Conservation (phyloP, 2,113 vertebrate species). For the Podarcis cretensis region DNA sequence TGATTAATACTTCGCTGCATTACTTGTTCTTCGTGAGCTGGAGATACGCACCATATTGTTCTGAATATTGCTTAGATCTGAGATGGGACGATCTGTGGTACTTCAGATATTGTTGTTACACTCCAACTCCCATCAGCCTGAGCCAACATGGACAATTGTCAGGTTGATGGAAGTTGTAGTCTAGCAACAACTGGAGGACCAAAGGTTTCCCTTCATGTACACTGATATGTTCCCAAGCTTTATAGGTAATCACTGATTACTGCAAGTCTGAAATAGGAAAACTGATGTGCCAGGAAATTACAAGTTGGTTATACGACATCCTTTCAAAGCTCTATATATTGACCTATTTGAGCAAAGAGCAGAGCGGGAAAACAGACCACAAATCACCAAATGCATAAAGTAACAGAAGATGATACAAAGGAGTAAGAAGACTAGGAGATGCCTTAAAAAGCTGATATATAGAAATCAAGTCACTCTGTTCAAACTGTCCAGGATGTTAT, state of each 20-base stretch:
- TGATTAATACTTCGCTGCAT: background rate
- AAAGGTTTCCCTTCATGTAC: background rate
- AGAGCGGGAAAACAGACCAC: background rate
- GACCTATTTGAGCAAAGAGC: background rate
- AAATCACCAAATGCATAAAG: background rate
- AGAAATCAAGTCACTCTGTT: background rate
- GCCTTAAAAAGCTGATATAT: background rate
- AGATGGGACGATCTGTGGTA: background rate
- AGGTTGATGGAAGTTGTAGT: background rate
- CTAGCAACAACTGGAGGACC: background rate
- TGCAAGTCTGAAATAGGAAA: background rate
- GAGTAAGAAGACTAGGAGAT: background rate
- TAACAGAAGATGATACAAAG: background rate
- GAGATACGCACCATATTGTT: background rate
- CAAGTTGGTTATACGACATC: background rate
- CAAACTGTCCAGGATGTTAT: background rate
- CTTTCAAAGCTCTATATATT: background rate
- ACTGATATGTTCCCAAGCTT: background rate
- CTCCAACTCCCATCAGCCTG: background rate
- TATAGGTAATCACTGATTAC: background rate
- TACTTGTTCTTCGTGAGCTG: background rate
- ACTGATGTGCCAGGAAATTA: background rate
- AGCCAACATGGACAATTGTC: background rate
- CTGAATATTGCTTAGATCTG: constrained; percentile 1
- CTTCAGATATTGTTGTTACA: background rate